Conservation (phyloP, 1,140 invertebrate species). For the Pachypsylla venusta region DNA sequence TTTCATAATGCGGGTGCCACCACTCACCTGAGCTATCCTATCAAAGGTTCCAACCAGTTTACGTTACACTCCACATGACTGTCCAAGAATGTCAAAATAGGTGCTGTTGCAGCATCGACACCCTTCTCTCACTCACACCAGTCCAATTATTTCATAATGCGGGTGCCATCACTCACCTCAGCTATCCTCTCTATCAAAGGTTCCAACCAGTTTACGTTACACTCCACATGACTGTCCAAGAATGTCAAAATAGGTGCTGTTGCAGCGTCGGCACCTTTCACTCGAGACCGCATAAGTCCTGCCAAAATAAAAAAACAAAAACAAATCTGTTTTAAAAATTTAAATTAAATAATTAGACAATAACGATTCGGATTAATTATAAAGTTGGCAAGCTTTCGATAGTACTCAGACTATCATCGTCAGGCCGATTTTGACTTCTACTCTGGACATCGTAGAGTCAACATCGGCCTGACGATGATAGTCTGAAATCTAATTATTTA, state of each 20-base stretch:
- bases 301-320: conserved; percentile 11
- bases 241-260: conserved; percentile 86
- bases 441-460: too few relatives aligned
- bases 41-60: conserved; percentile 93
- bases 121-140: conserved; percentile 76
- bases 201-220: conserved; percentile 89
- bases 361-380: too few relatives aligned
- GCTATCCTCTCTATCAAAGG: conserved; percentile 81
- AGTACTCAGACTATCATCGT: too few relatives aligned
- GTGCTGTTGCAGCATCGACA: conserved; percentile 75
- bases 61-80: conserved; percentile 94
- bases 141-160: too few relatives aligned
- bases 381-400: too few relatives aligned
- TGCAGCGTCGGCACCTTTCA: conserved; percentile 76
- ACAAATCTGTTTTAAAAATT: not conserved
- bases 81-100: conserved; percentile 90
- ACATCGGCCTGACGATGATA: too few relatives aligned
- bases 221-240: conserved; percentile 94
- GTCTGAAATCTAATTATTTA: too few relatives aligned
- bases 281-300: conserved; percentile 68
- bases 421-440: too few relatives aligned
- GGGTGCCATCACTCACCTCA: conserved; percentile 49
- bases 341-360: not conserved
- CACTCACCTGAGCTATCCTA: conserved; percentile 59
- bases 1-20: too few relatives aligned